These are phyloP conservation scores for Macroramphosus scolopax DNA, from an alignment of 2,797 vertebrate species.

Conservation along the genomic window DNA sequence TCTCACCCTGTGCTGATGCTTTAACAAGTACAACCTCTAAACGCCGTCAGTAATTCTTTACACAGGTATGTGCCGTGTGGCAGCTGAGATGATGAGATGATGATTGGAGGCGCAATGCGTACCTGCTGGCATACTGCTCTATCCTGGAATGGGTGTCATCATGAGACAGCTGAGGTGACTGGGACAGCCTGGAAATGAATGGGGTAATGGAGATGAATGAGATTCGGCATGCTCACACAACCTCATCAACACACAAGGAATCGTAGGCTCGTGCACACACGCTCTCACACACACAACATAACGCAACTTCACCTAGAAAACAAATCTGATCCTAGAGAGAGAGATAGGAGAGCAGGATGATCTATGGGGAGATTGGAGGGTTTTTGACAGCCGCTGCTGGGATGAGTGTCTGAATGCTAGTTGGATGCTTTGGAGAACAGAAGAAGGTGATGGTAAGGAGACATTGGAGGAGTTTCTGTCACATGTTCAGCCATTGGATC, in stretches of 20 bases:
- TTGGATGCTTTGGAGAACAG: slow-evolving; percentile 42
- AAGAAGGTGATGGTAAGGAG: slow-evolving; percentile 24
- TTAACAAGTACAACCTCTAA: slow-evolving; percentile 2
- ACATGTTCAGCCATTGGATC: slow-evolving; percentile 53
- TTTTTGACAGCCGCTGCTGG: slow-evolving; percentile 46
- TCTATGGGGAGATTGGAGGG: slow-evolving; percentile 51
- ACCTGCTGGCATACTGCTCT: slow-evolving; percentile 96
- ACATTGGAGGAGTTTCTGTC: slow-evolving; percentile 20
- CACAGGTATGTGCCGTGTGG: background rate
- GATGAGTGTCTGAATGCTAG: slow-evolving; percentile 46
- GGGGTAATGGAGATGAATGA: slow-evolving; percentile 69
- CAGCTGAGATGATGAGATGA: slow-evolving; percentile 25
- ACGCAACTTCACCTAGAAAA: slow-evolving; percentile 58
- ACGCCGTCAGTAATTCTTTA: background rate
- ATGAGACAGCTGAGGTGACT: slow-evolving; percentile 92
- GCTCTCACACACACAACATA: slow-evolving; percentile 13
- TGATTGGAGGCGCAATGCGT: slow-evolving; percentile 42
- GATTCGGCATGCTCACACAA: slow-evolving; percentile 50
- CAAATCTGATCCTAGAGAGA: slow-evolving; percentile 49
- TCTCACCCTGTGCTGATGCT: background rate
- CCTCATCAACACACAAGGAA: slow-evolving; percentile 43
- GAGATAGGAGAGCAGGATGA: slow-evolving; percentile 40
- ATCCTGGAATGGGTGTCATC: slow-evolving; percentile 98
- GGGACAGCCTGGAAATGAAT: slow-evolving; percentile 83
- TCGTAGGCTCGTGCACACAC: slow-evolving; percentile 28